Evolutionary conservation across 2,888 invertebrate species (phyloP), one percentile per base, ranked within the genome.

Genomic region (Coleophora deauratella): DNA sequence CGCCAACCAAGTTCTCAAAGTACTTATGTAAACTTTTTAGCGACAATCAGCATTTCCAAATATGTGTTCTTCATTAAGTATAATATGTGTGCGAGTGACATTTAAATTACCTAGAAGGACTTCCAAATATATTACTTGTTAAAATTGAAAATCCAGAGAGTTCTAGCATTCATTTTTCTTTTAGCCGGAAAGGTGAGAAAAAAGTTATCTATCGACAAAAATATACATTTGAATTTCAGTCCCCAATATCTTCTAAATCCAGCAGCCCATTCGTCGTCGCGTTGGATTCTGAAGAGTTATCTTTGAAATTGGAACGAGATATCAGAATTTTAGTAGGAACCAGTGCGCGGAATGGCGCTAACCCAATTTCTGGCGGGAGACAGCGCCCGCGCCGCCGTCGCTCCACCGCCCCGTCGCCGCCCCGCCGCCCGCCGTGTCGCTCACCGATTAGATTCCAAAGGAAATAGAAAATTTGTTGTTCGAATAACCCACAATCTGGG

Each of bases 391-490:
- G 21, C 21, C 6, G 21, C 21, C 6, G 59, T 57, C 54, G 53
- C 49, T 50, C 57, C 54, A 54, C 54, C 57, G 51, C 46, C 59
- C 52, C 47, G 43, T 46, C 56, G 51, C 49, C 50, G 54, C 54
- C 58, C 52, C 57, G 57, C n/a, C 53, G 61, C 58, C 52, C 45
- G 52, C 46, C 55, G 49, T n/a, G n/a, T n/a, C n/a, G n/a, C 47
- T 51, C 50, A 57, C 45, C 66, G 69, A 73, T 75, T 76, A 73
- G 60, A 73, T 73, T 76, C 61, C 60, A 66, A 68, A 52, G 55
- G 60, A 72, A 73, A 72, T 76, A 66, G 69, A 73, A 76, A 76
- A 74, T 70, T 70, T 60, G 58, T 54, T 64, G 60, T 65, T 61
- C 54, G 66, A 55, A 61, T 68, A 66, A 67, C 65, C 62, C 58